Conservation (phyloP, 2,113 vertebrate genomes). For the Anolis carolinensis region DNA sequence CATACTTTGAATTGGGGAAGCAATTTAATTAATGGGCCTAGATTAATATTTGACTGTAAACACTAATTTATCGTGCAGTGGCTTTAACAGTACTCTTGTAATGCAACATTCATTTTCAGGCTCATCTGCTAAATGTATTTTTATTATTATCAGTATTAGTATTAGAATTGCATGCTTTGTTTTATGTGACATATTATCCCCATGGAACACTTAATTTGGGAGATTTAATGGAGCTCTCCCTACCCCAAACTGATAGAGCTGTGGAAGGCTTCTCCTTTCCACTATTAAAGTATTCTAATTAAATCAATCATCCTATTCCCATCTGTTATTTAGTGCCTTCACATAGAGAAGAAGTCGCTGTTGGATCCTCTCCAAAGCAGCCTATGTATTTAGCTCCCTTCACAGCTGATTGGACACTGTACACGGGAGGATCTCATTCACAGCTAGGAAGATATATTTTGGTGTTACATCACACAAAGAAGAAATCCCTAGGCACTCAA, state of each 20-base stretch:
- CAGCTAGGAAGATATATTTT: slow-evolving; percentile 68
- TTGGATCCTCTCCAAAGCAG: slow-evolving; percentile 76
- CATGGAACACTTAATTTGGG: slow-evolving; percentile 74
- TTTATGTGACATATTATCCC: slow-evolving; percentile 73
- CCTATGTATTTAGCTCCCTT: slow-evolving; percentile 71
- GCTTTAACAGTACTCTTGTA: slow-evolving; percentile 48
- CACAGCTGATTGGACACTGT: slow-evolving; percentile 74
- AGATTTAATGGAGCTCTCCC: slow-evolving; percentile 69
- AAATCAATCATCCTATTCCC: slow-evolving; percentile 79
- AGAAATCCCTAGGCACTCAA: slow-evolving; percentile 58
- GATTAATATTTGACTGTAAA: slow-evolving; percentile 62
- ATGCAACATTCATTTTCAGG: slow-evolving; percentile 42
- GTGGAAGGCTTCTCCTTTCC: slow-evolving; percentile 66
- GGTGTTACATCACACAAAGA: slow-evolving; percentile 54
- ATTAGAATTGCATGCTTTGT: slow-evolving; percentile 47
- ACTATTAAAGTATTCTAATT: slow-evolving; percentile 83
- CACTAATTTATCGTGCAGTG: slow-evolving; percentile 47
- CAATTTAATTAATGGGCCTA: slow-evolving; percentile 55
- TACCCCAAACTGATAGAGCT: slow-evolving; percentile 67
- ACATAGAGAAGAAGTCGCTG: slow-evolving; percentile 63
- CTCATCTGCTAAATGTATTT: slow-evolving; percentile 52
- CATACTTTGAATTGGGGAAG: slow-evolving; percentile 14
- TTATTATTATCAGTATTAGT: slow-evolving; percentile 20
- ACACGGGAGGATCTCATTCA: slow-evolving; percentile 70
- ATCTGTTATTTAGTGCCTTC: slow-evolving; percentile 77